Percentiles rank a stretch among this genome's conserved stretches.
Conservation (phyloP, 2,888 invertebrate species). For the Nemurella pictetii region DNA sequence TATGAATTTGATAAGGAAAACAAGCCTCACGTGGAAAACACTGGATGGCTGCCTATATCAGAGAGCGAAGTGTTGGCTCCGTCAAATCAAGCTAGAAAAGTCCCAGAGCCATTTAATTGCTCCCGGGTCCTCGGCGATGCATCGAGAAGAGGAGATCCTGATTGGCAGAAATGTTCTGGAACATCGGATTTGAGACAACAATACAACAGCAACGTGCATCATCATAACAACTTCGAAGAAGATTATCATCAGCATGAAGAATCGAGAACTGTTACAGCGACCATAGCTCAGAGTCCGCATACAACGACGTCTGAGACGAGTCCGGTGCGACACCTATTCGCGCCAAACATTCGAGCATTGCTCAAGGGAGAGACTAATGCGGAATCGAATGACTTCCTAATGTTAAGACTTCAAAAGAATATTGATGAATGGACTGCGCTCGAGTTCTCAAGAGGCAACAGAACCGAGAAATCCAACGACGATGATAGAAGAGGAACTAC, state of each 20-base stretch:
- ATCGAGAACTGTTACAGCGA: constrained; percentile 45
- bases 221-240: constrained; percentile 20
- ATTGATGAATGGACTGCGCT: constrained; percentile 85
- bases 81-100: constrained; percentile 56
- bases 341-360: constrained; percentile 58
- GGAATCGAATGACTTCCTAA: constrained; percentile 58
- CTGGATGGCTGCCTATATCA: constrained; percentile 48
- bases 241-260: constrained; percentile 48
- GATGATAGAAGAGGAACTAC: constrained; percentile 22
- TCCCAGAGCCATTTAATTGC: constrained; percentile 49
- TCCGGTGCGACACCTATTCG: constrained; percentile 46
- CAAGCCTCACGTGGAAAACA: constrained; percentile 45
- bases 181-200: constrained; percentile 40
- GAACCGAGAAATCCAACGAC: constrained; percentile 15
- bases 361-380: constrained; percentile 53
- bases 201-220: background rate
- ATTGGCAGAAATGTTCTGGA: constrained; percentile 32
- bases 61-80: constrained; percentile 44
- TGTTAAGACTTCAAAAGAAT: constrained; percentile 76
- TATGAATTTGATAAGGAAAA: constrained; percentile 52
- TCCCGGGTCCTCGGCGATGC: constrained; percentile 20
- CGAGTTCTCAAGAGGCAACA: constrained; percentile 63
- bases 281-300: constrained; percentile 42
- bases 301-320: constrained; percentile 40
- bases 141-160: background rate